Conservation (phyloP, 2,113 vertebrate genomes). For the Microtus pennsylvanicus region DNA sequence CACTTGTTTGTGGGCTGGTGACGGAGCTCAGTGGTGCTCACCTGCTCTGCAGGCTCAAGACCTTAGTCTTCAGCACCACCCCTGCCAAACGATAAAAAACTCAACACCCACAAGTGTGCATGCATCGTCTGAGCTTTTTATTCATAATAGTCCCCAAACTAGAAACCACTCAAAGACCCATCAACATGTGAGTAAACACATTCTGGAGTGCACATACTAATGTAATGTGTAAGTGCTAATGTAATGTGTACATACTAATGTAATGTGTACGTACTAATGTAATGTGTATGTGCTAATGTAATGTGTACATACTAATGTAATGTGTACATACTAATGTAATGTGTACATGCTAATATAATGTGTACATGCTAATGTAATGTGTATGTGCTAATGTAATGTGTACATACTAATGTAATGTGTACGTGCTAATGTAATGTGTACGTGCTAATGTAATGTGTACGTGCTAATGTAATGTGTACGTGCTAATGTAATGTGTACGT, state of each 20-base stretch:
- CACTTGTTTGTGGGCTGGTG: not conserved
- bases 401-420: not conserved
- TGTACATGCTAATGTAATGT: not conserved
- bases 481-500: too few species aligned
- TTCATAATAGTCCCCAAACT: not conserved
- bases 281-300: not conserved
- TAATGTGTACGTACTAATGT: not conserved
- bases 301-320: too few species aligned
- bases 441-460: too few species aligned
- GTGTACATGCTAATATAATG: not conserved
- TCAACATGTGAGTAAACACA: not conserved
- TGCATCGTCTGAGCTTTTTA: not conserved
- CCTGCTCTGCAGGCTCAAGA: not conserved
- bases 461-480: too few species aligned
- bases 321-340: not conserved
- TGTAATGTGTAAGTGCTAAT: too few species aligned
- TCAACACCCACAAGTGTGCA: not conserved
- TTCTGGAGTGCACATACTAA: not conserved
- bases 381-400: too few species aligned
- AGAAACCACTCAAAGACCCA: not conserved
- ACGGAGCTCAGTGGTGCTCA: not conserved
- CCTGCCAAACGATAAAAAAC: not conserved
- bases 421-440: not conserved
- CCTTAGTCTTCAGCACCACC: not conserved
- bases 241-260: not conserved